Evolutionary conservation across 2,888 invertebrate species (phyloP).

Genomic region (Cylloceria caligata): DNA sequence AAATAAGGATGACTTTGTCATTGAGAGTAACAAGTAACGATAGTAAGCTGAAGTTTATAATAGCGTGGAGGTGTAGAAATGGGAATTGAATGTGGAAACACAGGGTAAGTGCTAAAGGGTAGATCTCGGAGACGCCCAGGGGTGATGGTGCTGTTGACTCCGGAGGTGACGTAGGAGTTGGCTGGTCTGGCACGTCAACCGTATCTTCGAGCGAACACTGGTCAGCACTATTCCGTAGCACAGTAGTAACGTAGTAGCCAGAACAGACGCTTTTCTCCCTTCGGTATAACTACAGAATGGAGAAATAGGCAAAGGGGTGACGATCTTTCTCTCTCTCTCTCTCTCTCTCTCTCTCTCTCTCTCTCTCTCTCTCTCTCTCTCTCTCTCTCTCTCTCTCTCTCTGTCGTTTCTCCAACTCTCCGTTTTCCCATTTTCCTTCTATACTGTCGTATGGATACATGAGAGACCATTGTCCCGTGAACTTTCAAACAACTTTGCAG

Average conservation of each 20-base stretch:
- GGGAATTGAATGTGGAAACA: constrained; percentile 66
- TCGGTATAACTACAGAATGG: constrained; percentile 74
- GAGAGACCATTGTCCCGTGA: constrained; percentile 81
- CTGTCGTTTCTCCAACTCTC: constrained; percentile 68
- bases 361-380: constrained; percentile 67
- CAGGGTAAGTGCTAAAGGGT: constrained; percentile 56
- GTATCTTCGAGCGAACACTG: constrained; percentile 83
- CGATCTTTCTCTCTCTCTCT: too few relatives aligned
- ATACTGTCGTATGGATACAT: constrained; percentile 74
- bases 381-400: too few relatives aligned
- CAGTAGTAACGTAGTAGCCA: constrained; percentile 65
- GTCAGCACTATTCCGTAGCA: constrained; percentile 78
- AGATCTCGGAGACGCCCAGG: constrained; percentile 51
- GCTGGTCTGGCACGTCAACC: constrained; percentile 79
- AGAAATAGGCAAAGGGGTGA: constrained; percentile 74
- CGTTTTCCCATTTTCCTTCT: constrained; percentile 74
- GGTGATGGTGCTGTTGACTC: constrained; percentile 58
- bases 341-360: too few relatives aligned
- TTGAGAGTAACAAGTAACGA: constrained; percentile 35
- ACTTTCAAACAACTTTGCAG: constrained; percentile 82
- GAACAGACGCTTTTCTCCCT: constrained; percentile 75
- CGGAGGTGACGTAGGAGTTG: constrained; percentile 57
- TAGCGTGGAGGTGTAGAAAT: constrained; percentile 59
- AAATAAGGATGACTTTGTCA: constrained; percentile 50
- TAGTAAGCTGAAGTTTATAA: constrained; percentile 46